Conservation (phyloP, 2,888 invertebrate species). For the Netelia virgata region DNA sequence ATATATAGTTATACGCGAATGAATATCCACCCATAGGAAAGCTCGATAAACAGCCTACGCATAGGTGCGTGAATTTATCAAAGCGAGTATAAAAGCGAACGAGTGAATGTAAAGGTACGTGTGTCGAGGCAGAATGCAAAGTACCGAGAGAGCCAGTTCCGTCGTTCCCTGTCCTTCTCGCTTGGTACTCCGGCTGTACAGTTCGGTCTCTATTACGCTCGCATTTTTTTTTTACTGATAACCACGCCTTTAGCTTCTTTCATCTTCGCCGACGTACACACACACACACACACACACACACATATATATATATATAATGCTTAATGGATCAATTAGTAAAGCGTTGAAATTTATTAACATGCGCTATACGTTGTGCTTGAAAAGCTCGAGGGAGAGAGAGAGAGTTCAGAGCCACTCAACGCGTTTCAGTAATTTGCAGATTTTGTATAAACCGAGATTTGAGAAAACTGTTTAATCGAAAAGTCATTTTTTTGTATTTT, state of each 20-base stretch:
- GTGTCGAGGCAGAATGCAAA: slow-evolving; percentile 45
- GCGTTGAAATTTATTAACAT: slow-evolving; percentile 58
- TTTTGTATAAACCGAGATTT: background rate
- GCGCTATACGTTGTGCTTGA: background rate
- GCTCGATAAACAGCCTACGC: slow-evolving; percentile 2
- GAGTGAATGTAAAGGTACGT: slow-evolving; percentile 17
- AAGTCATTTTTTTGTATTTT: too few species aligned
- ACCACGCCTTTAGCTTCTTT: slow-evolving; percentile 46
- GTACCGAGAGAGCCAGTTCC: slow-evolving; percentile 26
- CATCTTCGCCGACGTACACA: slow-evolving; percentile 49
- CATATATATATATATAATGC: slow-evolving; percentile 20
- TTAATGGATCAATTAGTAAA: slow-evolving; percentile 70
- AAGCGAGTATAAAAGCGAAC: slow-evolving; percentile 32
- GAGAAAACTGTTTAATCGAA: too few species aligned
- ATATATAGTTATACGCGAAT: background rate
- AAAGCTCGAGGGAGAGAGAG: slow-evolving; percentile 2
- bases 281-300: background rate
- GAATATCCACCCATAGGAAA: slow-evolving; percentile 42
- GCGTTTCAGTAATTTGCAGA: slow-evolving; percentile 18
- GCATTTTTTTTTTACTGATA: slow-evolving; percentile 25
- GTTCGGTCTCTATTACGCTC: background rate
- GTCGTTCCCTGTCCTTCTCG: slow-evolving; percentile 23
- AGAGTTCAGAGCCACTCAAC: slow-evolving; percentile 36
- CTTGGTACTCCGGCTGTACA: background rate
- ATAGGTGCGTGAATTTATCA: slow-evolving; percentile 28